Conservation (phyloP, 2,888 invertebrate genomes). For the Drosophila gaucha region DNA sequence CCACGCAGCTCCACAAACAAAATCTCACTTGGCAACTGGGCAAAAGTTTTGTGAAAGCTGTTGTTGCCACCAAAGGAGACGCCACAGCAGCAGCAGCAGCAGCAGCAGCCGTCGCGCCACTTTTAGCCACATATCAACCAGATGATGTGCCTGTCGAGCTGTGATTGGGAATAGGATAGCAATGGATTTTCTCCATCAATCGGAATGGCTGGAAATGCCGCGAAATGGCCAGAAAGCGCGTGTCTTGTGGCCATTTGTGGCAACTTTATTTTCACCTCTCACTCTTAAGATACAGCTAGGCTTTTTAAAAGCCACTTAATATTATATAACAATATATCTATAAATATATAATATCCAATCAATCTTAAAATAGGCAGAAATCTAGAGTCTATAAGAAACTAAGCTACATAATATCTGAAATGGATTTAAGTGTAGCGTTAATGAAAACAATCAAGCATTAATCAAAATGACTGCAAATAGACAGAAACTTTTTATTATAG, state of each 20-base stretch:
- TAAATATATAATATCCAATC: no score
- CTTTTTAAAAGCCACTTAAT: neutral
- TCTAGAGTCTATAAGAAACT: neutral
- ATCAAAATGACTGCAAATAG: neutral
- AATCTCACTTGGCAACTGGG: conserved; percentile 38
- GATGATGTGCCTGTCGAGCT: conserved; percentile 49
- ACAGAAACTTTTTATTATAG: no score
- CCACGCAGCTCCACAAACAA: conserved; percentile 4
- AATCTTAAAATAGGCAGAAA: neutral
- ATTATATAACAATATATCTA: conserved; percentile 36
- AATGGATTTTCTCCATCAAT: conserved; percentile 62
- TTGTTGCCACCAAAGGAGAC: conserved; percentile 72
- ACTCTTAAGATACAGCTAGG: neutral
- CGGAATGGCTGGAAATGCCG: conserved; percentile 8
- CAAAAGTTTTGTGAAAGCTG: conserved; percentile 75
- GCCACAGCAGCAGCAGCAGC: conserved; percentile 18
- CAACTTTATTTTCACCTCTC: conserved; percentile 24
- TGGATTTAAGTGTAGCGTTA: no score
- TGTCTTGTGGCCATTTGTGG: conserved; percentile 38
- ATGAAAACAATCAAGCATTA: neutral
- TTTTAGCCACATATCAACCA: conserved; percentile 50
- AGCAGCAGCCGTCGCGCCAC: conserved; percentile 16
- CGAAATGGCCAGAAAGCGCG: conserved; percentile 27
- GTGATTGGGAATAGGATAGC: conserved; percentile 40
- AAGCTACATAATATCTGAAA: neutral